Conservation (phyloP, 2,797 vertebrate species). For the Thalassophryne amazonica region DNA sequence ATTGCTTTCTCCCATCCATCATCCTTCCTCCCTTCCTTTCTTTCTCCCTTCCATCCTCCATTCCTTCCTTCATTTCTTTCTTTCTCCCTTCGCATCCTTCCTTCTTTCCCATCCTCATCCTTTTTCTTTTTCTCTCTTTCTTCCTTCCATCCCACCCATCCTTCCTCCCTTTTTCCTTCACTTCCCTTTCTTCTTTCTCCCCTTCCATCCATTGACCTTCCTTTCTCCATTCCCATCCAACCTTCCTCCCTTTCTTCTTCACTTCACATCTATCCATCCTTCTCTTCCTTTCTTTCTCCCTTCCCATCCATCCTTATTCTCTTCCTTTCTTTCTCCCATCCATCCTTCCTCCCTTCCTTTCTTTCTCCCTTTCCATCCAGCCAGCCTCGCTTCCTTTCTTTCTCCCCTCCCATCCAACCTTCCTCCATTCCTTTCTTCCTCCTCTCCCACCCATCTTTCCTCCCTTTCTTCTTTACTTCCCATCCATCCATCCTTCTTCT, state of each 20-base stretch:
- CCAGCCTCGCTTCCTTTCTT: background rate
- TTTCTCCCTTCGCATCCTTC: constrained; percentile 14
- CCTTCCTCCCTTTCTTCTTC: background rate
- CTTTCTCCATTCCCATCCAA: constrained; percentile 1
- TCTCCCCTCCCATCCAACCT: background rate
- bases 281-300: no score
- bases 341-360: no score
- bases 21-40: background rate
- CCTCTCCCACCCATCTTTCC: background rate
- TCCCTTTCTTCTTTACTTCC: background rate
- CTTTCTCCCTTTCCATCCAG: no score
- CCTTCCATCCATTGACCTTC: no score
- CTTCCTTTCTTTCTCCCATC: no score
- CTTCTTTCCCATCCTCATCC: background rate
- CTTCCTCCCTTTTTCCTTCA: no score
- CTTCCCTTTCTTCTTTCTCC: no score
- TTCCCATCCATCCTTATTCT: no score
- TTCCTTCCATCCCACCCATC: no score
- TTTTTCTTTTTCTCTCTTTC: background rate
- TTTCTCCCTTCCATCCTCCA: background rate
- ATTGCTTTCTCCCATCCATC: constrained; percentile 36
- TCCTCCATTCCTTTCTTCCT: no score
- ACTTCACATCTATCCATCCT: background rate
- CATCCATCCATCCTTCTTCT: no score
- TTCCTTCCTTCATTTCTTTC: background rate